phyloP scores from a whole-genome alignment of 53 echinoderm and acorn worm species.

The Luidia sarsii region DNA sequence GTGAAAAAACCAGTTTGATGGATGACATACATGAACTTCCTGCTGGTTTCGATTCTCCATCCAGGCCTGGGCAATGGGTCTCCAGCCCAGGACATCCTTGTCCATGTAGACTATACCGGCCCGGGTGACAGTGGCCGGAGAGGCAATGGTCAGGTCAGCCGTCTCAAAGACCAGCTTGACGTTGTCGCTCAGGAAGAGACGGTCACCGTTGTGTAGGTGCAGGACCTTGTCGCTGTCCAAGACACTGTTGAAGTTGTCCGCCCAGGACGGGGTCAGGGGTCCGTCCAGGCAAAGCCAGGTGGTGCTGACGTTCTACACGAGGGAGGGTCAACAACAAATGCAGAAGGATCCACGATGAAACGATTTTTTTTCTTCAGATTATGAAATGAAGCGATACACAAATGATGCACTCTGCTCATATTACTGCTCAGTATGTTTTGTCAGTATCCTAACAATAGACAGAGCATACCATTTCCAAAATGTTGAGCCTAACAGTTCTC shows the following conservation, averaged over 20 bases:
- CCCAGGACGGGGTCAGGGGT: conserved; percentile 91
- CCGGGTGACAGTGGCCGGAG: conserved; percentile 92
- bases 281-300: conserved; percentile 99
- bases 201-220: conserved; percentile 85
- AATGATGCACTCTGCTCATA: too few relatives aligned
- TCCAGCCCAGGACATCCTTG: conserved; percentile 90
- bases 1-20: too few relatives aligned
- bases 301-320: conserved; percentile 88
- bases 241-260: conserved; percentile 98
- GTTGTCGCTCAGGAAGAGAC: conserved; percentile 89
- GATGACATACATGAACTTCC: conserved; percentile 88
- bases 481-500: too few relatives aligned
- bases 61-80: conserved; percentile 98
- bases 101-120: conserved; percentile 94
- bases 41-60: conserved; percentile 95
- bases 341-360: too few relatives aligned
- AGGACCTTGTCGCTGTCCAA: conserved; percentile 86
- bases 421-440: too few relatives aligned
- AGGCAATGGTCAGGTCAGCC: conserved; percentile 68
- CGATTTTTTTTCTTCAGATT: too few relatives aligned
- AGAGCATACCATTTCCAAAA: too few relatives aligned
- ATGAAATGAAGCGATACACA: too few relatives aligned
- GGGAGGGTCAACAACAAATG: too few relatives aligned
- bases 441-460: too few relatives aligned
- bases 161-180: conserved; percentile 98